Conservation (phyloP, 2,888 invertebrate species). For the Perizoma flavofasciatum region DNA sequence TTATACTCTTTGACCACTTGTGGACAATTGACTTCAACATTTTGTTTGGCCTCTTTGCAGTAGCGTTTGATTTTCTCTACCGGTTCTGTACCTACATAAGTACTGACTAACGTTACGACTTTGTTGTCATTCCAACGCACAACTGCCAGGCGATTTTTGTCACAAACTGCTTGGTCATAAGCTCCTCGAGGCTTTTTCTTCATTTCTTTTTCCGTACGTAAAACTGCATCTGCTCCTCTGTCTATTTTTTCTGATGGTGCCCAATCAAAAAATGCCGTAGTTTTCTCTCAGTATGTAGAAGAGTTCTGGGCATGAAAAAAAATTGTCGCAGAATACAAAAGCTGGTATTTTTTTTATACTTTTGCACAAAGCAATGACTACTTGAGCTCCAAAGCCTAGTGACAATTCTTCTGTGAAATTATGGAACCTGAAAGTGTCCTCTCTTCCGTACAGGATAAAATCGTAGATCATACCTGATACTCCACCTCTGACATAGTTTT, state of each 20-base stretch:
- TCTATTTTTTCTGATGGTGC: constrained; percentile 41
- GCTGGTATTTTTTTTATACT: constrained; percentile 28
- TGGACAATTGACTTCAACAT: constrained; percentile 48
- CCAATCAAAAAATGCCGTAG: constrained; percentile 41
- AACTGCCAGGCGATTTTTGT: constrained; percentile 37
- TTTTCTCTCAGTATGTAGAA: constrained; percentile 38
- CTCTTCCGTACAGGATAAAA: constrained; percentile 24
- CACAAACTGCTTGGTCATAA: constrained; percentile 34
- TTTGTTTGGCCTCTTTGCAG: constrained; percentile 41
- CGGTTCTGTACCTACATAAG: constrained; percentile 43
- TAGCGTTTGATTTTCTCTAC: constrained; percentile 42
- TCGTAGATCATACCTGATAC: constrained; percentile 50
- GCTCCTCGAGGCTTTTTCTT: constrained; percentile 39
- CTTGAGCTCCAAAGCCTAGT: constrained; percentile 34
- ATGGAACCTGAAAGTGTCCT: constrained; percentile 23
- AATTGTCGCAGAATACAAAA: constrained; percentile 29
- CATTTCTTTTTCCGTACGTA: constrained; percentile 36
- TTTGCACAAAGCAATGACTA: constrained; percentile 34
- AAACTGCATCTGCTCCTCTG: constrained; percentile 36
- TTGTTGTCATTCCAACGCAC: constrained; percentile 51
- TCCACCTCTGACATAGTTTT: constrained; percentile 51
- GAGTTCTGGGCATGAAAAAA: constrained; percentile 38
- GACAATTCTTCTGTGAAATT: constrained; percentile 24
- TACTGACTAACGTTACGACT: constrained; percentile 45
- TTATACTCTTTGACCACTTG: constrained; percentile 49